Evolutionary conservation across 2,888 invertebrate species (phyloP), one percentile per base, ranked within the genome.

Genomic region (Tridacna gigas): DNA sequence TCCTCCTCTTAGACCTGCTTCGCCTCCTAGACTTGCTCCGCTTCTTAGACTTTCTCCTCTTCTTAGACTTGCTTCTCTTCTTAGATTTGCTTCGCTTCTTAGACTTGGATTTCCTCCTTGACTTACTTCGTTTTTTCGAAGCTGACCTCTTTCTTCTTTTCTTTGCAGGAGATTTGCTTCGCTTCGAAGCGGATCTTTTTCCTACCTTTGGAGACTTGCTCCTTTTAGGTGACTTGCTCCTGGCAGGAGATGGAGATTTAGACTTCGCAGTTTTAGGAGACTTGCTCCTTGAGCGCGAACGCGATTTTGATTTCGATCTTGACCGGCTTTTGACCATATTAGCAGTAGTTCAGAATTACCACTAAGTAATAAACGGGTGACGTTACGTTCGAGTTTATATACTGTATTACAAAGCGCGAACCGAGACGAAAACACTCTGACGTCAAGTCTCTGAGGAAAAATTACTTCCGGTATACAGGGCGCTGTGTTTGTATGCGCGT

Each of bases 21-120:
- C 84, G 28, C 63, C 66, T 81, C 74, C 22, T 67, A 56, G 87
- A 84, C 74, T 83, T 84, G 71, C 84, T 82, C 63, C 78, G 79
- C 65, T 66, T 82, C 28, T 77, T 22, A 25, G 81, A 81, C 71
- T 79, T 79, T 73, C 79, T 79, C 51, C 75, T 28, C 67, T 81
- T 81, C 28, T 25, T 22, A 25, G 81, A 81, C 76, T 79, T 79
- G 74, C 79, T 79, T 51, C 75, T 28, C 67, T 77, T 78, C 26
- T 45, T 26, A 47, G 82, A 82, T 66, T 80, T 80, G 74, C 80
- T 80, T n/a, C 78, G 47, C n/a, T 65, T 65, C 65, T 26, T 65
- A 65, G 65, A 65, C 25, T 65, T 65, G 7, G 26, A 26, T 28
- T 26, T 65, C 48, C 26, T 82, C 66, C 60, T 85, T n/a, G 80